A percentile compares a stretch with the other conserved stretches of the same genome.
Conservation (phyloP, 2,888 invertebrate genomes). For the Halocaridina rubra region DNA sequence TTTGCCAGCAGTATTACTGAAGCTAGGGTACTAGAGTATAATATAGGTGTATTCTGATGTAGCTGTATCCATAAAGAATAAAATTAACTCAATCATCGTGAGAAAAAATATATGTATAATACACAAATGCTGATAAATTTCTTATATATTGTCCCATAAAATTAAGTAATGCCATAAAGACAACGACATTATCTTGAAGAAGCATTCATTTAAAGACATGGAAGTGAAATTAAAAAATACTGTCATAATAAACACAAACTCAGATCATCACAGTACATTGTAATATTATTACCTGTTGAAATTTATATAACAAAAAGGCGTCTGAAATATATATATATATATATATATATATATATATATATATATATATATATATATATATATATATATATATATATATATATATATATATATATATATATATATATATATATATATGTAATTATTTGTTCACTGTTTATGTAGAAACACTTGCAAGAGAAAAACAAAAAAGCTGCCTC, state of each 20-base stretch:
- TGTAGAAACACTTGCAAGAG: not conserved
- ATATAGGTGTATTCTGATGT: too few relatives aligned
- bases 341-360: not conserved
- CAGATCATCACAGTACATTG: too few relatives aligned
- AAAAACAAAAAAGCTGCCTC: not conserved
- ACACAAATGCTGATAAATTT: too few relatives aligned
- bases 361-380: not conserved
- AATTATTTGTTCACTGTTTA: not conserved
- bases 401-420: not conserved
- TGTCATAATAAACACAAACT: not conserved
- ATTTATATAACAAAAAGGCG: not conserved
- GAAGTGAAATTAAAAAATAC: not conserved
- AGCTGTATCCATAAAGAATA: too few relatives aligned
- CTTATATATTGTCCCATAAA: not conserved
- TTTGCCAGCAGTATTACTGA: too few relatives aligned
- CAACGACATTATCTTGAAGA: not conserved
- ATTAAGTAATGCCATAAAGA: not conserved
- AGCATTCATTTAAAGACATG: not conserved
- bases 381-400: not conserved
- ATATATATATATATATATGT: not conserved
- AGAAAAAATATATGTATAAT: too few relatives aligned
- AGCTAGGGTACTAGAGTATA: too few relatives aligned
- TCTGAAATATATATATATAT: not conserved
- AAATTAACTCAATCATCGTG: too few relatives aligned
- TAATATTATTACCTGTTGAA: too few relatives aligned